Percentiles rank a stretch among this genome's conserved stretches.
These are phyloP conservation scores for Xiphophorus couchianus DNA, from an alignment of 2,113 vertebrate genomes.

Conservation along the genomic window DNA sequence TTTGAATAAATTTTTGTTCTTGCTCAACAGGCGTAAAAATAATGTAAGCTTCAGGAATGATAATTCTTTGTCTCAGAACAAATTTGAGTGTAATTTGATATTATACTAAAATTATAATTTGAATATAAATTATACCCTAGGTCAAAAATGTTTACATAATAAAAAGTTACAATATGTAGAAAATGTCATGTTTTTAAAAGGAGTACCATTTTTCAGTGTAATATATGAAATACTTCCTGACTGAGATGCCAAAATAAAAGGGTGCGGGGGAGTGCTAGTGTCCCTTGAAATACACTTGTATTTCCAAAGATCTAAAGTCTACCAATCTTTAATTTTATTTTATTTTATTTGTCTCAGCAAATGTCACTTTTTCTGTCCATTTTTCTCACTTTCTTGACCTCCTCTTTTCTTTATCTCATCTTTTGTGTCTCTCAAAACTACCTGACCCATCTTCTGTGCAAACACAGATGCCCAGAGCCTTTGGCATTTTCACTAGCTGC, in stretches of 20 bases:
- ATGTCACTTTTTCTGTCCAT: conserved; percentile 15
- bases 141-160: neutral
- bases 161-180: neutral
- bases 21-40: too few relatives aligned
- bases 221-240: neutral
- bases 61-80: neutral
- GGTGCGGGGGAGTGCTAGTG: neutral
- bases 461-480: conserved; percentile 49
- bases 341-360: conserved; percentile 17
- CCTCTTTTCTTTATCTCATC: conserved; percentile 31
- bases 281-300: conserved; percentile 31
- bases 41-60: neutral
- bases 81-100: neutral
- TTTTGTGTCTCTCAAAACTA: conserved; percentile 35
- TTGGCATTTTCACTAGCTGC: conserved; percentile 60
- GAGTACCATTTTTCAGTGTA: neutral
- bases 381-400: conserved; percentile 52
- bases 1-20: too few relatives aligned
- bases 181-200: neutral
- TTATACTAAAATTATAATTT: too few relatives aligned
- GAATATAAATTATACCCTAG: neutral
- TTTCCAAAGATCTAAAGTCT: conserved; percentile 4
- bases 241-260: neutral
- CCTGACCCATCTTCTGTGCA: conserved; percentile 44
- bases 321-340: conserved; percentile 19